A percentile compares a stretch with the other conserved stretches of the same genome.
phyloP scores from a whole-genome alignment of 2,797 vertebrate genomes.

The Poecilia velifera region DNA sequence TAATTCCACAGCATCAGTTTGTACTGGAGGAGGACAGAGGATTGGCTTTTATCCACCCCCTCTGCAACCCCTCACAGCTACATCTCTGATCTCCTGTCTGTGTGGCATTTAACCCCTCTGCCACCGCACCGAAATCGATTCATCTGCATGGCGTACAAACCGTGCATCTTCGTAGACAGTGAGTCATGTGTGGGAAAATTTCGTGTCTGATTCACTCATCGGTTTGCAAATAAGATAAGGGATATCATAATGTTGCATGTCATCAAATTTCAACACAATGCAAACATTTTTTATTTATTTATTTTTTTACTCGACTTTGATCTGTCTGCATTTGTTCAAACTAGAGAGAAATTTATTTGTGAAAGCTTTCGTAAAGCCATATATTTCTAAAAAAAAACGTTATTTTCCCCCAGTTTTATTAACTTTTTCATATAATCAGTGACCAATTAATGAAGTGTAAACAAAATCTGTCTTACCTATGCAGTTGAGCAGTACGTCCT shows the following conservation, averaged over 20 bases:
- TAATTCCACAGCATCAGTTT: slow-evolving; percentile 80
- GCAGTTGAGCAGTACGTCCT: slow-evolving; percentile 85
- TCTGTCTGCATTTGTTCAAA: neutral
- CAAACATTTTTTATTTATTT: neutral
- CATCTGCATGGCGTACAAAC: slow-evolving; percentile 32
- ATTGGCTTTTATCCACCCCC: slow-evolving; percentile 78
- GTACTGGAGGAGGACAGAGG: slow-evolving; percentile 72
- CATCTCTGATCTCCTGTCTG: slow-evolving; percentile 75
- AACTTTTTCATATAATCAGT: neutral
- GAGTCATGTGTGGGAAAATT: slow-evolving; percentile 45
- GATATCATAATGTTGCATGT: slow-evolving; percentile 17
- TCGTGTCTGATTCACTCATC: slow-evolving; percentile 1
- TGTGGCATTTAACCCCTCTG: slow-evolving; percentile 79
- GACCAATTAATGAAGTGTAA: neutral
- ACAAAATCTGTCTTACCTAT: slow-evolving; percentile 78
- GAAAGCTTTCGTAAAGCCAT: neutral
- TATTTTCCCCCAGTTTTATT: neutral
- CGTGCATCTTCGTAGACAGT: neutral
- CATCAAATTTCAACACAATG: neutral
- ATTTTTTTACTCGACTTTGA: neutral
- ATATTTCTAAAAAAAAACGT: neutral
- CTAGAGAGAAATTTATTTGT: neutral
- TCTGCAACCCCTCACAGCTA: slow-evolving; percentile 67
- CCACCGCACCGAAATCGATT: slow-evolving; percentile 40
- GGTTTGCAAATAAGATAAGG: slow-evolving; percentile 24